Base-by-base conservation (phyloP, 2,888 invertebrate species). In the Nomada goodeniana region DNA sequence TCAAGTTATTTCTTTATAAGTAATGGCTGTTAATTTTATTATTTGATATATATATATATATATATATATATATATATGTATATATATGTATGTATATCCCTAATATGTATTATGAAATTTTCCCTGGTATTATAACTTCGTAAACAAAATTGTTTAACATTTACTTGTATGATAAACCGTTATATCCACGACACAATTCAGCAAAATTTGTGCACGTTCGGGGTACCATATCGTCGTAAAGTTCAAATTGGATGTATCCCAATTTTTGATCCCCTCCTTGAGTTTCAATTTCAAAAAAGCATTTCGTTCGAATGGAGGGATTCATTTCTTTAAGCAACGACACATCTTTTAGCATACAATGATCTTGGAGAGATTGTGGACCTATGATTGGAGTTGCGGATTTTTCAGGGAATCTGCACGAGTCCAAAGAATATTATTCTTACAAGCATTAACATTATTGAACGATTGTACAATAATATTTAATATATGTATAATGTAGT, bases 171-270 rank as follows among this genome's bases (percentile, higher is more conserved):
- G 93, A 93, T 52, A 93, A 88, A 61, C 92, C 92, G 57, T 91
- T 84, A 18, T 79, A 77, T 26, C 94, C 94, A 59, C 76, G 80
- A 80, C 94, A 94, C 42, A 94, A 88, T 29, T 91, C 86, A 65
- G 90, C 82, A 57, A 94, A 94, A 87, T 94, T 94, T 63, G 90
- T 91, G 50, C 93, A 93, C 0, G 92, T 93, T 67, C 80, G 89
- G 2, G 94, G 94, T 20, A 90, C 94, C 23, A 91, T 83, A 77
- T 92, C 93, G 10, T 86, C 83, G 73, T 93, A 94, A 4, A 94
- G 88, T 85, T 94, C 93, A 50, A 94, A 89, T 29, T 93, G 83
- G 23, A 94, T 88, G 74, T 90, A 90, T 20, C 94, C 94, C 20
- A 94, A 87, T 29, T 86, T 89, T 57, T 88, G 82, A 69, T 88